Percentiles rank a stretch among this genome's conserved stretches.
Conservation (phyloP, 2,113 vertebrate species). For the Typhlomys cinereus region DNA sequence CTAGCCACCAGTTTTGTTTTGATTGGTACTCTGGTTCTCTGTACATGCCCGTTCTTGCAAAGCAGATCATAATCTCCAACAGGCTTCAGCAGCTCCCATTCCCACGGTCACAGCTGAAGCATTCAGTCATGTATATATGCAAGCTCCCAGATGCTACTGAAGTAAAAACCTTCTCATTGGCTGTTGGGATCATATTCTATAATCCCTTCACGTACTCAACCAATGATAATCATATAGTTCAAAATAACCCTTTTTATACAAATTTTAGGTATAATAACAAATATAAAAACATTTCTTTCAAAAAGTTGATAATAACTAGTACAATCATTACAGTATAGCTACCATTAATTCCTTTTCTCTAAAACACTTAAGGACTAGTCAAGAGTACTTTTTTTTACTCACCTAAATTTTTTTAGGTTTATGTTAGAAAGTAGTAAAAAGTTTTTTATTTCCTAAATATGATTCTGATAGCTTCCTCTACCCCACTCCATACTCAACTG, state of each 20-base stretch:
- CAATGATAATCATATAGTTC: slow-evolving; percentile 8
- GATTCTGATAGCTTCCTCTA: not conserved
- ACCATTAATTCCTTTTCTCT: not conserved
- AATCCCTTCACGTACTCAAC: slow-evolving; percentile 9
- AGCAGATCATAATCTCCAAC: slow-evolving; percentile 60
- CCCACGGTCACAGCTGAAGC: slow-evolving; percentile 54
- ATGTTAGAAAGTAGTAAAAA: slow-evolving; percentile 25
- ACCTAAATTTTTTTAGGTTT: not conserved
- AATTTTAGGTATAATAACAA: slow-evolving; percentile 17
- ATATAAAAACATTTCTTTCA: slow-evolving; percentile 27
- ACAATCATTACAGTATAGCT: not conserved
- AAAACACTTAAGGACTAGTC: not conserved
- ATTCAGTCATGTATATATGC: not conserved
- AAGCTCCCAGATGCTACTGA: not conserved
- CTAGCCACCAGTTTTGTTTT: slow-evolving; percentile 46
- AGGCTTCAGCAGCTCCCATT: slow-evolving; percentile 49
- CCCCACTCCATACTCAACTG: not conserved
- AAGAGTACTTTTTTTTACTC: not conserved
- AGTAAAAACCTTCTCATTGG: not conserved
- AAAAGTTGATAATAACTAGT: slow-evolving; percentile 28
- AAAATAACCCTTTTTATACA: not conserved
- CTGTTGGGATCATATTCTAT: not conserved
- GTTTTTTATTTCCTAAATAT: not conserved
- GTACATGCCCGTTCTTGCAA: slow-evolving; percentile 65
- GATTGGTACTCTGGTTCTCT: slow-evolving; percentile 40